Evolutionary conservation across 1,140 invertebrate species (phyloP).

Genomic region (Aplysia californica): DNA sequence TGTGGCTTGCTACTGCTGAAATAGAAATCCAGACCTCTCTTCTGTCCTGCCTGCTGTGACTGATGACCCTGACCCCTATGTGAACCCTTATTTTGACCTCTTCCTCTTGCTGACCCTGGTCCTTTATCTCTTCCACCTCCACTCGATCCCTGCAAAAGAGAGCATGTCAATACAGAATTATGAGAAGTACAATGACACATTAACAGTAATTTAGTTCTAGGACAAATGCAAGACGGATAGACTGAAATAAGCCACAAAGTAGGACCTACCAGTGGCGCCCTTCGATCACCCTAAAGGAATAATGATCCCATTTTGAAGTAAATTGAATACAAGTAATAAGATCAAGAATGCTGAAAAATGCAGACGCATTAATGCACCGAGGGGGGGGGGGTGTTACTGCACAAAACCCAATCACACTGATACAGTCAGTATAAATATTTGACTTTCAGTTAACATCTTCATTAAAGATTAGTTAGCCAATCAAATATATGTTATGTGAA

Average conservation of each 20-base stretch:
- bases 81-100: conserved; percentile 6
- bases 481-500: not conserved
- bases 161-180: not conserved
- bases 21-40: conserved; percentile 46
- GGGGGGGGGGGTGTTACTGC: no score
- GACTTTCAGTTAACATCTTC: not conserved
- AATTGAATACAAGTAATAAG: not conserved
- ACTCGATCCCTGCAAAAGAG: not conserved
- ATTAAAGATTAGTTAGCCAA: not conserved
- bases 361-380: no score
- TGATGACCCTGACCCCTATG: conserved; percentile 5
- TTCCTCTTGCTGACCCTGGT: conserved; percentile 3
- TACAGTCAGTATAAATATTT: not conserved
- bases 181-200: not conserved
- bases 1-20: conserved; percentile 31
- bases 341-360: no score
- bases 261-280: no score
- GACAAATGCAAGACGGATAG: not conserved
- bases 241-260: not conserved
- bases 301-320: not conserved
- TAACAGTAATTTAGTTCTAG: not conserved
- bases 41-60: conserved; percentile 17
- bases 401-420: not conserved
- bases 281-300: no score
- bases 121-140: not conserved